Evolutionary conservation across 2,888 invertebrate species (phyloP), one percentile per base, ranked within the genome.

Genomic region (Phasia obesa): DNA sequence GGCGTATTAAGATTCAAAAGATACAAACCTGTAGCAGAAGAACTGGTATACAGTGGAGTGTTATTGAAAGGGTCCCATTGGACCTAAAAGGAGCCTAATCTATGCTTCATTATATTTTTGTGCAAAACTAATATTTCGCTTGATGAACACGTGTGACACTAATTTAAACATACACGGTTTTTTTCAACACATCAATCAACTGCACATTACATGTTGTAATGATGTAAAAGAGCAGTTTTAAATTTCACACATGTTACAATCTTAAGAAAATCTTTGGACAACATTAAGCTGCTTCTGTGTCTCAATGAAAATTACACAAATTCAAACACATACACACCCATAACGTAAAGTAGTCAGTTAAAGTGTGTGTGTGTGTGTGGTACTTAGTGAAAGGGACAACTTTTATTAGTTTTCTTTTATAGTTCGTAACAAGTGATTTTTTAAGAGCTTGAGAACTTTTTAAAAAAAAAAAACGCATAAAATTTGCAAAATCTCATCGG

Each of bases 351-450:
- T 19, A 9, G 35, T 11, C 31, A 31, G 19, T 49, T 1, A n/a
- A 21, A 13, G 31, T 59, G 7, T 38, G 53, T 42, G 42, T 69
- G 23, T 31, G 21, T 35, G 9, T 13, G n/a, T 17, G 38, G 35
- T 53, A 69, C 35, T 69, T 73, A 76, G 83, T 83, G 83, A 83
- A 83, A 83, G 83, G 83, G 79, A 79, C 67, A 79, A 60, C 15
- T 53, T 57, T 35, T 69, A 51, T 51, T 2, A 9, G 51, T 55
- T 67, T 75, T 71, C 31, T 65, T 70, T 31, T 76, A 51, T 55
- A 25, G 25, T 47, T 55, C 17, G 21, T 47, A n/a, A n/a, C n/a
- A n/a, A n/a, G n/a, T n/a, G n/a, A n/a, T n/a, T n/a, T n/a, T n/a
- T n/a, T n/a, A n/a, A n/a, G n/a, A n/a, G n/a, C n/a, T n/a, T n/a